Conservation (phyloP, 2,113 vertebrate species). For the Pogonocichla stellata region DNA sequence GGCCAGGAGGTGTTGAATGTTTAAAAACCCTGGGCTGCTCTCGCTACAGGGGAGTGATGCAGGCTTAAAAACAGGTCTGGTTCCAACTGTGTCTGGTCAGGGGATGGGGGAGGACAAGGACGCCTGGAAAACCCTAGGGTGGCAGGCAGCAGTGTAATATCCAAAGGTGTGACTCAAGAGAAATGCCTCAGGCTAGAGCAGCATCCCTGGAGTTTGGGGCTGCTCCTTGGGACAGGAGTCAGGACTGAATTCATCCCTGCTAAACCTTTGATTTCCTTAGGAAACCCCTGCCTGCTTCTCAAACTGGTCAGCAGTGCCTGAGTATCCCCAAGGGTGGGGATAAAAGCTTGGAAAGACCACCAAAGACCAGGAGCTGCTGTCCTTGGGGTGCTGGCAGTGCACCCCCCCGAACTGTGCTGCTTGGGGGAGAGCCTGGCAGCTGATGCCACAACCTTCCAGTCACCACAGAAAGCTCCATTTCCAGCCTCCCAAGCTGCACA, state of each 20-base stretch:
- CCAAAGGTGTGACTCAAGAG: rapidly evolving
- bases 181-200: background rate
- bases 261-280: background rate
- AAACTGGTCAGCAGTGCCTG: background rate
- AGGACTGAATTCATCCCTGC: background rate
- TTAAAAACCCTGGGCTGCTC: conserved; percentile 39
- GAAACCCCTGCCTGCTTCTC: background rate
- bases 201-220: background rate
- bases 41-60: rapidly evolving
- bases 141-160: background rate
- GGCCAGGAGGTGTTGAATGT: background rate
- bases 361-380: background rate
- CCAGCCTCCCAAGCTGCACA: background rate
- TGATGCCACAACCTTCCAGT: background rate
- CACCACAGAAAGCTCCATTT: background rate
- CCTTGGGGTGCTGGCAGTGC: background rate
- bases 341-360: background rate
- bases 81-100: background rate
- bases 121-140: background rate
- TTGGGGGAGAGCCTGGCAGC: background rate
- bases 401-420: rapidly evolving
- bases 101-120: background rate
- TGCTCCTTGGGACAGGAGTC: background rate
- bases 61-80: background rate
- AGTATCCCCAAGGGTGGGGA: background rate